Evolutionary conservation across 2,888 invertebrate genomes (phyloP).

Genomic region (Epinotia nisella): DNA sequence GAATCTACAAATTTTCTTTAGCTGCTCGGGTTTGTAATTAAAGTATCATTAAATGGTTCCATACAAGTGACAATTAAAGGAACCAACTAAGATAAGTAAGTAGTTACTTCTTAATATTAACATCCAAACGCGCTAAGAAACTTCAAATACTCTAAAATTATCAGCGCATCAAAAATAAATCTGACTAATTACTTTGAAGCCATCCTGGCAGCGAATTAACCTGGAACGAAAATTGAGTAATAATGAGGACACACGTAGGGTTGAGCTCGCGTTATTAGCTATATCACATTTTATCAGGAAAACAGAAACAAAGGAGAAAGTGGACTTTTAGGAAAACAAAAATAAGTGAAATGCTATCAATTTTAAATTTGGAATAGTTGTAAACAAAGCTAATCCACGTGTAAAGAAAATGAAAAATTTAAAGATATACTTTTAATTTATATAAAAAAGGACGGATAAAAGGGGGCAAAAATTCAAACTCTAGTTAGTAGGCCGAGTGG

Average conservation of each 20-base stretch:
- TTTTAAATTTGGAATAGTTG: too few relatives aligned
- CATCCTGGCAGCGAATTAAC: conserved; percentile 31
- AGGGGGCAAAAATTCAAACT: too few relatives aligned
- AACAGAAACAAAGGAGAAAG: too few relatives aligned
- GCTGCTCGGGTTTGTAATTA: background rate
- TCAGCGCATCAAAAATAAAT: conserved; percentile 14
- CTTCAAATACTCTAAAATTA: background rate
- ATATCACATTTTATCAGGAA: too few relatives aligned
- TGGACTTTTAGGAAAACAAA: too few relatives aligned
- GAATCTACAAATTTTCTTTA: conserved; percentile 14
- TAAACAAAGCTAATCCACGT: too few relatives aligned
- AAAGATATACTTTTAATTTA: too few relatives aligned
- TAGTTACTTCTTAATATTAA: background rate
- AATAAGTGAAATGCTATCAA: too few relatives aligned
- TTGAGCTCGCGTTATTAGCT: background rate
- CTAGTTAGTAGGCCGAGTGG: too few relatives aligned
- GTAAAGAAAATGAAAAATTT: too few relatives aligned
- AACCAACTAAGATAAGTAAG: background rate
- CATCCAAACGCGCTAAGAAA: too few relatives aligned
- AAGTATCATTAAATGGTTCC: conserved; percentile 3
- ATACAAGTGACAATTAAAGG: background rate
- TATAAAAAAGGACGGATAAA: too few relatives aligned
- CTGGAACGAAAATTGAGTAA: conserved; percentile 7
- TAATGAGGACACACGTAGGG: background rate
- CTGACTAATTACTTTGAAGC: conserved; percentile 51